phyloP scores from a whole-genome alignment of 1,140 invertebrate genomes.

The Drosophila subobscura region DNA sequence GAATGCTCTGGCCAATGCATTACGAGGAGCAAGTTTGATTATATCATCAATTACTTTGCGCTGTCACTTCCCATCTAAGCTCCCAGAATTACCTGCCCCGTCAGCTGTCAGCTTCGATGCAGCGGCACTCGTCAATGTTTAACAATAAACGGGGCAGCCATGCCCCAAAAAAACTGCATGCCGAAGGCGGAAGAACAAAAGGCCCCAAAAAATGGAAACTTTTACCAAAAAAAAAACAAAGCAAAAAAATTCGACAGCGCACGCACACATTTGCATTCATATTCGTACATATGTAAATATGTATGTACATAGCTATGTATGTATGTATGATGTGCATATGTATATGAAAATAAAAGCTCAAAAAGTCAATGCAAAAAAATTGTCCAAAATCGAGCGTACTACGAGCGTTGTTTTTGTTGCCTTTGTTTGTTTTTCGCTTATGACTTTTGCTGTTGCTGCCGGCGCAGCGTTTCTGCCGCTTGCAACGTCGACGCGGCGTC shows the following conservation, averaged over 20 bases:
- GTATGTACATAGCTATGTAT: conserved; percentile 4
- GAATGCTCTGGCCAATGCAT: conserved; percentile 30
- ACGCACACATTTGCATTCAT: conserved; percentile 23
- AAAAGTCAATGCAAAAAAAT: conserved; percentile 67
- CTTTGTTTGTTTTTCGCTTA: conserved; percentile 29
- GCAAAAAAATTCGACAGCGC: conserved; percentile 50
- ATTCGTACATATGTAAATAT: not conserved
- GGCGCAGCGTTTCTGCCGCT: conserved; percentile 17
- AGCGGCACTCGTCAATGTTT: conserved; percentile 52
- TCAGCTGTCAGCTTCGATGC: not conserved
- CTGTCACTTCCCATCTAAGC: not conserved
- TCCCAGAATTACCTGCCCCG: not conserved
- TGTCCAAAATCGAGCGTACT: conserved; percentile 75
- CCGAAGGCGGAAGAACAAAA: conserved; percentile 35
- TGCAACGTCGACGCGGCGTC: conserved; percentile 14
- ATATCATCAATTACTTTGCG: not conserved
- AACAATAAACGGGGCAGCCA: conserved; percentile 77
- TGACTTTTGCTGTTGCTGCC: conserved; percentile 38
- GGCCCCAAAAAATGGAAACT: conserved; percentile 10
- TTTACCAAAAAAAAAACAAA: conserved; percentile 32
- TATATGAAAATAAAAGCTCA: conserved; percentile 67
- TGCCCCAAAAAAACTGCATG: conserved; percentile 55
- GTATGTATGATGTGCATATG: not conserved
- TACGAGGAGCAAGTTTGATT: conserved; percentile 1
- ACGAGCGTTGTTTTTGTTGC: conserved; percentile 45